Evolutionary conservation across 2,888 invertebrate genomes (phyloP).

Genomic region (Anagyrus pseudococci): DNA sequence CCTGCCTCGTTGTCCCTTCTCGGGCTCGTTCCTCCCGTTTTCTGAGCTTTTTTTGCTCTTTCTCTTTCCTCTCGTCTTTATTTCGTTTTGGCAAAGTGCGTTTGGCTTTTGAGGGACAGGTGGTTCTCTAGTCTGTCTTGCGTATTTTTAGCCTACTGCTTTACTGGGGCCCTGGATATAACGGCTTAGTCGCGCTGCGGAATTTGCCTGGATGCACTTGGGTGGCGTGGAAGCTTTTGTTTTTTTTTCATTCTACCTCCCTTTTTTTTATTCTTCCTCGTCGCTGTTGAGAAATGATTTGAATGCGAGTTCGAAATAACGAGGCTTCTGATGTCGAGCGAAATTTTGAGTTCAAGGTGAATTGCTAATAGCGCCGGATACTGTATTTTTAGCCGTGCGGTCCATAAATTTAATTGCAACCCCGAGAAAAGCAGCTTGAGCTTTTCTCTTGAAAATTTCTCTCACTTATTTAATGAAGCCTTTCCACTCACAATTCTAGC

Average conservation of each 20-base stretch:
- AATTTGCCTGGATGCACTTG: neutral
- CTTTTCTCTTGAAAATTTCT: too few species aligned
- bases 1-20: neutral
- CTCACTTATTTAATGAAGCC: too few species aligned
- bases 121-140: slow-evolving; percentile 5
- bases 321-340: neutral
- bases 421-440: too few species aligned
- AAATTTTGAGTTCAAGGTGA: neutral
- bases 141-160: neutral
- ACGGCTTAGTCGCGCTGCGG: too few species aligned
- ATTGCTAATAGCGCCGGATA: too few species aligned
- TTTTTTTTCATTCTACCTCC: neutral
- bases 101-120: slow-evolving; percentile 1
- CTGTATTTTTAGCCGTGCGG: too few species aligned
- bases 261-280: too few species aligned
- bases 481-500: too few species aligned
- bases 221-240: neutral
- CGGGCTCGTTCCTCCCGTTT: slow-evolving; percentile 1
- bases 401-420: too few species aligned
- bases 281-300: neutral
- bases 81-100: neutral
- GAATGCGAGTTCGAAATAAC: neutral
- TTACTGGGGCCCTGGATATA: too few species aligned
- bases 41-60: too few species aligned
- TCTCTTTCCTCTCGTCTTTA: too few species aligned